Conservation (phyloP, 2,113 vertebrate genomes). For the Pandion haliaetus region DNA sequence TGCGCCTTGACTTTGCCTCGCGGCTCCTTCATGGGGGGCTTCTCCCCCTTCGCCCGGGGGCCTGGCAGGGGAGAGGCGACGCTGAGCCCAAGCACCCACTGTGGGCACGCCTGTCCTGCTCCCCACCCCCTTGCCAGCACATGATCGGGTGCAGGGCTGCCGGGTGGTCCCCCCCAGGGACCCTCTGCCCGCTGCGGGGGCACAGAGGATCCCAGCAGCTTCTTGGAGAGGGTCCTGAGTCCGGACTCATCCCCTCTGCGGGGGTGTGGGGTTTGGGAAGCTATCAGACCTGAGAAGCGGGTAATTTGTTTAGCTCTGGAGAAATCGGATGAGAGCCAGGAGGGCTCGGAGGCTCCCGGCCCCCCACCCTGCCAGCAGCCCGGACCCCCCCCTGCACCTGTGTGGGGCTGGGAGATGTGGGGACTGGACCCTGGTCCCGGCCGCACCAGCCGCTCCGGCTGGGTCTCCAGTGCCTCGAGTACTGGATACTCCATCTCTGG, state of each 20-base stretch:
- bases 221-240: neutral
- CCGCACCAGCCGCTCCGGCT: conserved; percentile 73
- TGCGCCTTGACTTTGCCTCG: conserved; percentile 75
- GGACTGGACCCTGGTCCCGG: conserved; percentile 75
- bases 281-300: neutral
- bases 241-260: fast-evolving
- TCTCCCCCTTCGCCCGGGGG: conserved; percentile 74
- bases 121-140: neutral
- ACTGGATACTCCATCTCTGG: conserved; percentile 85
- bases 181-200: neutral
- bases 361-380: neutral
- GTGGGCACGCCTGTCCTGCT: fast-evolving
- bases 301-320: neutral
- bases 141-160: neutral
- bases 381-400: conserved; percentile 68
- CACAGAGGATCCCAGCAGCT: neutral
- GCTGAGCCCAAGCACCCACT: neutral
- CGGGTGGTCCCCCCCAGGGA: fast-evolving
- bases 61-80: conserved; percentile 46
- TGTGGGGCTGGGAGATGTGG: conserved; percentile 78
- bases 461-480: conserved; percentile 76
- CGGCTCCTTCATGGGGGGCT: conserved; percentile 63
- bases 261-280: neutral
- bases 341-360: neutral
- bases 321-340: neutral